phyloP scores from a whole-genome alignment of 2,888 invertebrate genomes.

The Caenorhabditis wallacei region DNA sequence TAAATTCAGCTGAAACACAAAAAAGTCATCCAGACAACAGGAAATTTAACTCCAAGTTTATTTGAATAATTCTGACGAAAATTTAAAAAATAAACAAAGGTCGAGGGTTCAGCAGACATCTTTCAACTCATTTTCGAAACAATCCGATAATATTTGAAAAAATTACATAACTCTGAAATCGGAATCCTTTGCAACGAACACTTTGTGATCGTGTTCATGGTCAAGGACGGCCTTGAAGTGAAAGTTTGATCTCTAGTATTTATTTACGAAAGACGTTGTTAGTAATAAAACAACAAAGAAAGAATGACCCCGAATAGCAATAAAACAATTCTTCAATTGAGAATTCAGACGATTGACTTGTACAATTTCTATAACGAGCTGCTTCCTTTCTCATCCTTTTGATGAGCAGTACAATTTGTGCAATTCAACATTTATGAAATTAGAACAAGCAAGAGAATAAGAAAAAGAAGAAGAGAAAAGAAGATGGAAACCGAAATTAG shows the following conservation, averaged over 20 bases:
- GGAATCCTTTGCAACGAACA: no score
- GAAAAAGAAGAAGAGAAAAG: not conserved
- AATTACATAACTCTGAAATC: no score
- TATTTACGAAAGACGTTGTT: not conserved
- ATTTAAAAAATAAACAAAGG: not conserved
- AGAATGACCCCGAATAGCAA: no score
- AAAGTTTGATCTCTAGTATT: no score
- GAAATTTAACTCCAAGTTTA: not conserved
- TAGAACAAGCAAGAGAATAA: conserved; percentile 1
- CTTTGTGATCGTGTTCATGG: no score
- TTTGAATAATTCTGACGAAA: not conserved
- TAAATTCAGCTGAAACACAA: not conserved
- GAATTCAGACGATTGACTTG: not conserved
- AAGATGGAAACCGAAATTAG: not conserved
- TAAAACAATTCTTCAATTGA: no score
- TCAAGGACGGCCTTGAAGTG: no score
- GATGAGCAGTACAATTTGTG: conserved; percentile 53
- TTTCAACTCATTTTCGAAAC: no score
- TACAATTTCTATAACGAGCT: conserved; percentile 29
- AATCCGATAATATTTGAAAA: no score
- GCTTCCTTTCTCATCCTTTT: conserved; percentile 17
- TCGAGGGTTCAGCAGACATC: no score
- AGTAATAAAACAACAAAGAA: no score
- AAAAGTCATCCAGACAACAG: not conserved
- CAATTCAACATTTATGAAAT: conserved; percentile 58